Percentiles rank a stretch among this genome's conserved stretches.
These are phyloP conservation scores for Cordylochernes scorpioides DNA, from an alignment of 2,888 invertebrate species.

Conservation along the genomic window DNA sequence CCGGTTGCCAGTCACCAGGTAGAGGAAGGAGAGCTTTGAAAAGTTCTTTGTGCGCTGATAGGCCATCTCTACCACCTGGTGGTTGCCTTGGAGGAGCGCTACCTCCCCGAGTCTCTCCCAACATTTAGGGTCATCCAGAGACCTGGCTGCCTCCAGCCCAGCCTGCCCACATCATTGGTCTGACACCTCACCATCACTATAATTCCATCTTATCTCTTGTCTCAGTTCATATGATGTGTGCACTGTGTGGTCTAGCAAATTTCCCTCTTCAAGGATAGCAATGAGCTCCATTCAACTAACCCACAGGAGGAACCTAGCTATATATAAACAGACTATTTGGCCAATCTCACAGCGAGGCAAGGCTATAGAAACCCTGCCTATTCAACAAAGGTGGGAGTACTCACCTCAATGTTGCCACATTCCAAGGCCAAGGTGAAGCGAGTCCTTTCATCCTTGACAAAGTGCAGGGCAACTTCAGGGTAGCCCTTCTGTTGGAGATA, in stretches of 20 bases:
- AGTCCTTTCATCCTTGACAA: conserved; percentile 95
- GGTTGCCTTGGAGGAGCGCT: conserved; percentile 74
- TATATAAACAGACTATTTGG: too few relatives aligned
- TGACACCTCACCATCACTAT: too few relatives aligned
- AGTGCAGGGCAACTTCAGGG: conserved; percentile 92
- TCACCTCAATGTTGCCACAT: conserved; percentile 88
- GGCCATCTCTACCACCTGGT: conserved; percentile 90
- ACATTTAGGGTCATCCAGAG: conserved; percentile 69
- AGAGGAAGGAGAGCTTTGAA: conserved; percentile 88
- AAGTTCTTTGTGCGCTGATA: conserved; percentile 98
- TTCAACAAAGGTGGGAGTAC: too few relatives aligned
- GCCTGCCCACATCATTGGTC: too few relatives aligned
- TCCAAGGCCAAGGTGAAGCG: conserved; percentile 79
- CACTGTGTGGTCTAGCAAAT: too few relatives aligned
- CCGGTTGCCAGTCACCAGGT: conserved; percentile 87
- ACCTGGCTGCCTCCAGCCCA: conserved; percentile 80
- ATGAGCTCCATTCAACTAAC: too few relatives aligned
- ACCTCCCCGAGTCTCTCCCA: conserved; percentile 89
- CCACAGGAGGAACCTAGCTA: too few relatives aligned
- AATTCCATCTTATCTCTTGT: too few relatives aligned
- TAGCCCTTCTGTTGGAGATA: conserved; percentile 97
- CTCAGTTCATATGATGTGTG: too few relatives aligned
- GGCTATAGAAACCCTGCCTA: too few relatives aligned
- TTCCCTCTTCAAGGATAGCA: too few relatives aligned
- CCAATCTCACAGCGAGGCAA: too few relatives aligned